phyloP scores from a whole-genome alignment of 2,888 invertebrate species.

The Barypeithes pellucidus region DNA sequence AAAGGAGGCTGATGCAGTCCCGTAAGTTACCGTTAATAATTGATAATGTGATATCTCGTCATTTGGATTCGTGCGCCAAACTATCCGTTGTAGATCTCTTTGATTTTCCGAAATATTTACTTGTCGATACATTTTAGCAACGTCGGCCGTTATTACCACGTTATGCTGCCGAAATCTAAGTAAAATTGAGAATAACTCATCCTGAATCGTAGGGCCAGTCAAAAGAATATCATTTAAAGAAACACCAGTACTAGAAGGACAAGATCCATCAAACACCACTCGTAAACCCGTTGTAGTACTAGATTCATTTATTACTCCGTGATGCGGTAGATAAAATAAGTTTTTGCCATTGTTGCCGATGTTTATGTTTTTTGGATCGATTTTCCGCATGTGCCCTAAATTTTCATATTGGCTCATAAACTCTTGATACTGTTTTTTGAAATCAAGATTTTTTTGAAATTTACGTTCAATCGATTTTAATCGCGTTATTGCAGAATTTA shows the following conservation, averaged over 20 bases:
- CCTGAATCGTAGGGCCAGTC: constrained; percentile 21
- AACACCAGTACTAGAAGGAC: constrained; percentile 13
- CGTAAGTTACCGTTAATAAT: not conserved
- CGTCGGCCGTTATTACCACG: constrained; percentile 12
- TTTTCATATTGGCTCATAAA: constrained; percentile 21
- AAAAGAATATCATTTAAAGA: constrained; percentile 47
- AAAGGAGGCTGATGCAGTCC: constrained; percentile 12
- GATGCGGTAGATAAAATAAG: constrained; percentile 11
- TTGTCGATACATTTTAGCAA: constrained; percentile 26
- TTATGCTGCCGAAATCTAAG: not conserved
- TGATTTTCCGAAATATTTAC: constrained; percentile 3
- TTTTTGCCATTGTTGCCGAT: constrained; percentile 1
- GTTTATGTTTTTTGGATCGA: not conserved
- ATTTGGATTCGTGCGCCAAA: too few species aligned
- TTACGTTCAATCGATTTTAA: constrained; percentile 23
- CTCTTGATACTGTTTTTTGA: constrained; percentile 1
- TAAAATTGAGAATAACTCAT: constrained; percentile 10
- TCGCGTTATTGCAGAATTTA: constrained; percentile 15
- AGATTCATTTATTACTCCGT: constrained; percentile 22
- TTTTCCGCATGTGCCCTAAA: constrained; percentile 15
- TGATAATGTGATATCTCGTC: too few species aligned
- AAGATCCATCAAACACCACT: constrained; percentile 41
- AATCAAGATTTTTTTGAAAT: constrained; percentile 21
- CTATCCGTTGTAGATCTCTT: too few species aligned
- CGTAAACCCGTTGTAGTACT: constrained; percentile 31